phyloP scores from a whole-genome alignment of 2,113 vertebrate species.

The Macrotis lagotis region DNA sequence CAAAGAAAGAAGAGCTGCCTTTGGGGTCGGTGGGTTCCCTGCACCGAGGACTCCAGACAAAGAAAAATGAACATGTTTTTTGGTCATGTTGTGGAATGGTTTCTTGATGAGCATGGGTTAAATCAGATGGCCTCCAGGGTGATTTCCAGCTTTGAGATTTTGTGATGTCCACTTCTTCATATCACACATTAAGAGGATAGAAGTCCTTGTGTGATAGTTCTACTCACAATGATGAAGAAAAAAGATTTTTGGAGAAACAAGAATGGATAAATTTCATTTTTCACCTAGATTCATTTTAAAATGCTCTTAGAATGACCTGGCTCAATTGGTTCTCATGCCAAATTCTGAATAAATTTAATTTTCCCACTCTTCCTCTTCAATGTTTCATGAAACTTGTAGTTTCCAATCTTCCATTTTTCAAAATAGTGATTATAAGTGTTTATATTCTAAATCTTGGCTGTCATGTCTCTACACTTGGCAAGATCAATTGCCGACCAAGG shows the following conservation, averaged over 20 bases:
- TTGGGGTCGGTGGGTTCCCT: neutral
- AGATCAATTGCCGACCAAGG: neutral
- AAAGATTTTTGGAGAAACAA: neutral
- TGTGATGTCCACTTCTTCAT: neutral
- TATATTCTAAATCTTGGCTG: neutral
- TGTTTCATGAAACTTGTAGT: neutral
- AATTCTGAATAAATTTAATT: neutral
- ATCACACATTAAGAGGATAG: neutral
- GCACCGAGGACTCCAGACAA: neutral
- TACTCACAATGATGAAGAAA: neutral
- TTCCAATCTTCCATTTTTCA: neutral
- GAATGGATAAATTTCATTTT: neutral
- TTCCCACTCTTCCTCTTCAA: neutral
- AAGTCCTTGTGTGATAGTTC: neutral
- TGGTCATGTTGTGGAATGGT: neutral
- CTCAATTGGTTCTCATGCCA: neutral
- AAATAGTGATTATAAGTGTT: neutral
- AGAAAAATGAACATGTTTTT: neutral
- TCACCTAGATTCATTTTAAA: neutral
- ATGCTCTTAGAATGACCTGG: neutral
- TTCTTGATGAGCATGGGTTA: neutral
- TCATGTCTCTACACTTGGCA: neutral
- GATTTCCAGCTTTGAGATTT: neutral
- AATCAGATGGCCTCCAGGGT: neutral
- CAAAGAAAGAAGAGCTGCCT: neutral